These are phyloP conservation scores for Tolypeutes matacus DNA, from an alignment of 2,797 vertebrate species.

Conservation along the genomic window DNA sequence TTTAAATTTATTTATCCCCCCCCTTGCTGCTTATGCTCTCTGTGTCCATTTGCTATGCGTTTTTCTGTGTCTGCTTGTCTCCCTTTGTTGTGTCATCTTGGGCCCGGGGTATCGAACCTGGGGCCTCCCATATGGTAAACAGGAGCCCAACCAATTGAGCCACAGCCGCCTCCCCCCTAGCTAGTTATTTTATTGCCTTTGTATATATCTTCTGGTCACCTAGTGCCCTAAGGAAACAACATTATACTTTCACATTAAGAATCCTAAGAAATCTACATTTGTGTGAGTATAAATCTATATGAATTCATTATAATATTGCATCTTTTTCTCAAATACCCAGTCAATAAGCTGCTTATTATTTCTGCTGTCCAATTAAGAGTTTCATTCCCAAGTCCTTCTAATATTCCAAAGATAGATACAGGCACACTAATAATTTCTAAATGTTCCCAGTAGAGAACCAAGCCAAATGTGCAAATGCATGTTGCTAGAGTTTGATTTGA, in stretches of 20 bases:
- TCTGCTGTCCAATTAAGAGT: neutral
- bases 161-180: too few species aligned
- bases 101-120: too few species aligned
- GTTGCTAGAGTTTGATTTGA: neutral
- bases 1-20: too few species aligned
- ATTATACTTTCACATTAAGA: conserved; percentile 39
- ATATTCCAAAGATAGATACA: neutral
- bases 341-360: neutral
- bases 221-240: neutral
- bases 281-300: neutral
- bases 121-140: too few species aligned
- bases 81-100: too few species aligned
- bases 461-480: neutral
- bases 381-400: neutral
- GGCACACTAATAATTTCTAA: neutral
- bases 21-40: too few species aligned
- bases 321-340: conserved; percentile 14
- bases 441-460: conserved; percentile 7
- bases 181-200: neutral
- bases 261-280: neutral
- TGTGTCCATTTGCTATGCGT: too few species aligned
- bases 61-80: too few species aligned
- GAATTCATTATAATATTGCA: neutral
- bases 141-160: too few species aligned
- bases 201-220: neutral